Evolutionary conservation across 2,113 vertebrate species (phyloP), one percentile per base, ranked within the genome.

Genomic region (Halichoerus grypus): DNA sequence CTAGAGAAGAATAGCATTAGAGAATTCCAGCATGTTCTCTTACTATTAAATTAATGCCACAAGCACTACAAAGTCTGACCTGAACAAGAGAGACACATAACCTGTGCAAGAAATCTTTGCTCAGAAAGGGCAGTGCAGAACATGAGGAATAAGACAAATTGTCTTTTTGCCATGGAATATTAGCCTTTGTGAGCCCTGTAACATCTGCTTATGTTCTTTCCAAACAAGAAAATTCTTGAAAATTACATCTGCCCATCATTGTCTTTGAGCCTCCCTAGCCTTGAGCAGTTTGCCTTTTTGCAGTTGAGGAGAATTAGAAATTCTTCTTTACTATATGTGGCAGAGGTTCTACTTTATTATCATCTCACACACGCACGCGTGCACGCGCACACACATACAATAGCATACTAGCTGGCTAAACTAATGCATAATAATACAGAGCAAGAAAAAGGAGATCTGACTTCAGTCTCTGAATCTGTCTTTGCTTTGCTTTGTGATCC

Each of bases 231-330:
- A 59, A 31, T 77, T 95, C 77, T 93, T 91, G 36, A 95, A 96
- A 95, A 87, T 82, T 96, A 79, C 94, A 84, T 94, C 98, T 98
- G 94, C 95, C 95, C 71, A 81, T 98, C 93, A 94, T 96, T 97
- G 84, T 94, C 92, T 98, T 96, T 97, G 84, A 97, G 67, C 21
- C 4, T 65, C 51, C 3, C 97, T 85, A 71, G 53, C 42, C 77
- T 97, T 7, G 0, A 96, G 91, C 94, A 97, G 31, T 94, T 98
- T 92, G 74, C 82, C 31, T 94, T 96, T 96, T 98, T 97, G 67
- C 65, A 53, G 76, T 57, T 83, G 74, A 57, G 49, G 69, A 89
- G 84, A 95, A 98, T 94, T 97, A 92, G 74, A 91, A 97, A 57
- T 59, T 95, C 82, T 95, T 0, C 33, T 97, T 95, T 82, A 53